These are phyloP conservation scores for Balanococcus diminutus DNA, from an alignment of 2,888 invertebrate species.

Conservation along the genomic window DNA sequence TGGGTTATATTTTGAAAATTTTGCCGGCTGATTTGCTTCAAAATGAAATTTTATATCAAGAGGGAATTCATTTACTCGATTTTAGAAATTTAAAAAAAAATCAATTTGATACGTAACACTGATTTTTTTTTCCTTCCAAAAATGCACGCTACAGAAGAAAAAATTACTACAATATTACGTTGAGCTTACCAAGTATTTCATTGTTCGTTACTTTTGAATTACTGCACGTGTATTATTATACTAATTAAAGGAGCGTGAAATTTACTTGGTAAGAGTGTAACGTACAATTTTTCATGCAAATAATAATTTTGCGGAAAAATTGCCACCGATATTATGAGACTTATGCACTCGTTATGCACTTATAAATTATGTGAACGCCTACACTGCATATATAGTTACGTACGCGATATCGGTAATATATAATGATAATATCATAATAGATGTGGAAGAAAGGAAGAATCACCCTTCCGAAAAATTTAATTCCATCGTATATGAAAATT, in stretches of 20 bases:
- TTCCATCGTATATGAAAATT: not conserved
- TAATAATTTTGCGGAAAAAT: constrained; percentile 1
- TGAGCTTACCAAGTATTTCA: not conserved
- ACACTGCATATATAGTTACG: not conserved
- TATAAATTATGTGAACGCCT: not conserved
- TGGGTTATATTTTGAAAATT: too few species aligned
- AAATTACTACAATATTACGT: not conserved
- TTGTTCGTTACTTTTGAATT: not conserved
- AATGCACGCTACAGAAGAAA: not conserved
- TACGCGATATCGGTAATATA: not conserved
- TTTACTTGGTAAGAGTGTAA: not conserved
- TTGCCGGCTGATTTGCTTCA: too few species aligned
- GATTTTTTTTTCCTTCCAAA: not conserved
- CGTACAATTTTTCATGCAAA: constrained; percentile 16
- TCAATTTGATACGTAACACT: too few species aligned
- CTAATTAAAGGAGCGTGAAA: constrained; percentile 11
- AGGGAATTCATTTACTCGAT: too few species aligned
- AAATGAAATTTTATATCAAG: too few species aligned
- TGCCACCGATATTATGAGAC: not conserved
- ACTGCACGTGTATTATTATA: not conserved
- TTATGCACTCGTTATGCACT: not conserved
- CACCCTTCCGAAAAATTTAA: not conserved
- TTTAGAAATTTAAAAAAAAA: too few species aligned
- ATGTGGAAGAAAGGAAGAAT: not conserved
- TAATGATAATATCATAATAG: not conserved